Conservation (phyloP, 2,797 vertebrate genomes). For the Pempheris klunzingeri region DNA sequence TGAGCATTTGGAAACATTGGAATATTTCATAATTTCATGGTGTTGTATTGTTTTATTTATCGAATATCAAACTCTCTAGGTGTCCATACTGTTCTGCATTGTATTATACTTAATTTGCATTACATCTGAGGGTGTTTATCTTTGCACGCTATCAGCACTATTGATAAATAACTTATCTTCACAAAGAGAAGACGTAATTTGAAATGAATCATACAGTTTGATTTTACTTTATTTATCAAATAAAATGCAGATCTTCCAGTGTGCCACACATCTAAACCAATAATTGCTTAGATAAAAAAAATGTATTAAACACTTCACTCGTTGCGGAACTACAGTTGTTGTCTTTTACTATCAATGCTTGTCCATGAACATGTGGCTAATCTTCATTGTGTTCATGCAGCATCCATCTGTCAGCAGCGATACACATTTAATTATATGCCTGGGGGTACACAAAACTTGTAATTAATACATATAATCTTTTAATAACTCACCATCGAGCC, state of each 20-base stretch:
- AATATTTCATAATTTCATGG: background rate
- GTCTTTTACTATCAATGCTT: constrained; percentile 4
- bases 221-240: background rate
- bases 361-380: constrained; percentile 14
- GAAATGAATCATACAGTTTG: background rate
- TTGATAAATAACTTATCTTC: background rate
- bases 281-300: background rate
- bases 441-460: background rate
- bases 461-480: constrained; percentile 8
- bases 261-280: background rate
- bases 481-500: background rate
- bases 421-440: constrained; percentile 6
- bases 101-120: background rate
- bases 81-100: background rate
- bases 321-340: background rate
- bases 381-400: constrained; percentile 3
- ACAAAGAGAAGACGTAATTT: background rate
- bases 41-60: background rate
- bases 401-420: constrained; percentile 13
- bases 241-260: background rate
- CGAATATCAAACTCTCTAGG: background rate
- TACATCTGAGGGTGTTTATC: no score
- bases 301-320: background rate
- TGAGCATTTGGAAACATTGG: background rate
- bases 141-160: no score